Conservation (phyloP, 2,888 invertebrate species). For the Drosophila prolongata region DNA sequence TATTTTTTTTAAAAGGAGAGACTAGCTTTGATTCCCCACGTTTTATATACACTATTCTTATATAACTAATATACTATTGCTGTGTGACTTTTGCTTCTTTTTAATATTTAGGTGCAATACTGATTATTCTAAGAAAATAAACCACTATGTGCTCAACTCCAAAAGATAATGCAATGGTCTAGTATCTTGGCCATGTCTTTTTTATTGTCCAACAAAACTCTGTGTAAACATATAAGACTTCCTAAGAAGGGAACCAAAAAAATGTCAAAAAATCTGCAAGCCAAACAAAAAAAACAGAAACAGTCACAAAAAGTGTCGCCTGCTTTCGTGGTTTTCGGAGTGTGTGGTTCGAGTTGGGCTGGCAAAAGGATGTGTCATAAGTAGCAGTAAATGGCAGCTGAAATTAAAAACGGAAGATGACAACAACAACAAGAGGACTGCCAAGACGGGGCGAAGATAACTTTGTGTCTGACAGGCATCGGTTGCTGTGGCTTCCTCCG, state of each 20-base stretch:
- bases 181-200: neutral
- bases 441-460: conserved; percentile 60
- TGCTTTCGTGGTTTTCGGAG: conserved; percentile 10
- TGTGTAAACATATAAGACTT: too few relatives aligned
- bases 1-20: too few relatives aligned
- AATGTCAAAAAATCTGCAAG: neutral
- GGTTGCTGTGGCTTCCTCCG: conserved; percentile 30
- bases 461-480: conserved; percentile 73
- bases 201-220: neutral
- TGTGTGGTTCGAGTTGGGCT: conserved; percentile 15
- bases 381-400: conserved; percentile 78
- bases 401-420: conserved; percentile 80
- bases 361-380: conserved; percentile 77
- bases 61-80: too few relatives aligned
- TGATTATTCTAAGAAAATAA: too few relatives aligned
- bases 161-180: too few relatives aligned
- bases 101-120: too few relatives aligned
- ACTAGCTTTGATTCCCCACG: neutral
- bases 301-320: conserved; percentile 7
- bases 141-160: too few relatives aligned
- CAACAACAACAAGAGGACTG: conserved; percentile 47
- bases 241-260: neutral
- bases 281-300: neutral
- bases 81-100: too few relatives aligned
- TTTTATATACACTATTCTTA: too few relatives aligned